phyloP scores from a whole-genome alignment of 2,113 vertebrate genomes.

The Carollia perspicillata region DNA sequence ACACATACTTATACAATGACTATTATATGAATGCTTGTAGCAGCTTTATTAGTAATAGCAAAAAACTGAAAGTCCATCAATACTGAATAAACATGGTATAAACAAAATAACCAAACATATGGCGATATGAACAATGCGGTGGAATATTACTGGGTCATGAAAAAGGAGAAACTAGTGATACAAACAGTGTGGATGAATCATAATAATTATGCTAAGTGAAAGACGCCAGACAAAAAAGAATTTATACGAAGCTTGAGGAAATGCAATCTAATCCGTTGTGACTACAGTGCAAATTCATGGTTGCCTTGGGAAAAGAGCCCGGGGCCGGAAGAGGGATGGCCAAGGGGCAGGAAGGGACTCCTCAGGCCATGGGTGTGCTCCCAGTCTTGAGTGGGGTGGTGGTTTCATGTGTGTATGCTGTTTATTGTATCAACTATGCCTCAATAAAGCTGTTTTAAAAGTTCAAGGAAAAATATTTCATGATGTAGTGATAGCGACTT shows the following conservation, averaged over 20 bases:
- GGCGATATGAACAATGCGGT: accelerated
- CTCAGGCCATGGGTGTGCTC: not conserved
- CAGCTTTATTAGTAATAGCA: not conserved
- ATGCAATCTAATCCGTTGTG: not conserved
- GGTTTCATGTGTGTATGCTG: not conserved
- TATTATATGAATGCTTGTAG: not conserved
- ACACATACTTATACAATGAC: not conserved
- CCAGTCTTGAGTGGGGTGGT: not conserved
- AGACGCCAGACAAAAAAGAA: not conserved
- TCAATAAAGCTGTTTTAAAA: not conserved
- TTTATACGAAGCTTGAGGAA: not conserved
- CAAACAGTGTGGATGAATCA: not conserved
- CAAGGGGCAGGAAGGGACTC: not conserved
- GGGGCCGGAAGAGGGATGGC: not conserved
- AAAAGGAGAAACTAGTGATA: not conserved
- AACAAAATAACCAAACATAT: not conserved
- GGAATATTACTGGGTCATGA: not conserved
- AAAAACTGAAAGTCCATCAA: not conserved
- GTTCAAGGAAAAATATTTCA: not conserved
- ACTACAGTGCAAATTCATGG: not conserved
- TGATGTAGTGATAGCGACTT: not conserved
- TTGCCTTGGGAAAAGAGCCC: not conserved
- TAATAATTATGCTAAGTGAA: not conserved
- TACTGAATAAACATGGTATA: not conserved
- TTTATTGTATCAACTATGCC: not conserved